Percentiles rank a stretch among this genome's conserved stretches.
Conservation (phyloP, 2,113 vertebrate genomes). For the Clupea harengus region DNA sequence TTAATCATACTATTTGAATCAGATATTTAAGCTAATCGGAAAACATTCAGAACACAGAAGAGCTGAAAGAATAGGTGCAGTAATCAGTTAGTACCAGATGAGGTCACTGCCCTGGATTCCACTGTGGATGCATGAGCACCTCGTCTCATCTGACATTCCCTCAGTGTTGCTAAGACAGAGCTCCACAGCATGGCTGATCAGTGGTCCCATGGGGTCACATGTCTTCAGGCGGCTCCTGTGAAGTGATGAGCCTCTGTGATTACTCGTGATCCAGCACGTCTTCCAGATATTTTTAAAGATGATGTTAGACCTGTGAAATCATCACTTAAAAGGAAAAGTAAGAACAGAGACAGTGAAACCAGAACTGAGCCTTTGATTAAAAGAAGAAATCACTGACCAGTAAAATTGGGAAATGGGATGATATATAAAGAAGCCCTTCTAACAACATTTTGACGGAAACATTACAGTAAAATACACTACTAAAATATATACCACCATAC, state of each 20-base stretch:
- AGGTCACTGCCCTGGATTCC: neutral
- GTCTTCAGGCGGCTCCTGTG: constrained; percentile 58
- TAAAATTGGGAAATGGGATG: neutral
- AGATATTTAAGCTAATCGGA: neutral
- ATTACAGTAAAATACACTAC: neutral
- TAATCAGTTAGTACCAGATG: neutral
- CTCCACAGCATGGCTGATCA: constrained; percentile 50
- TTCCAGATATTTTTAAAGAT: constrained; percentile 68
- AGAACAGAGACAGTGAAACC: neutral
- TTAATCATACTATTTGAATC: neutral
- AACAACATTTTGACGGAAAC: neutral
- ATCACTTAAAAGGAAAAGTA: constrained; percentile 25
- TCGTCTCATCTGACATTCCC: constrained; percentile 56
- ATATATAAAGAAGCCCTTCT: neutral
- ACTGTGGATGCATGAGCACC: neutral
- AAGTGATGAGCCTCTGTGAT: constrained; percentile 60
- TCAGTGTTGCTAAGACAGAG: constrained; percentile 33
- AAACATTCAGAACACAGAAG: too few species aligned
- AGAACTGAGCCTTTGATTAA: neutral
- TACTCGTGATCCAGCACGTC: constrained; percentile 59
- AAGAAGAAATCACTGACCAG: neutral
- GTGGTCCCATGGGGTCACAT: constrained; percentile 63
- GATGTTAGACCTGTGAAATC: constrained; percentile 69
- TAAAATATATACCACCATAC: neutral
- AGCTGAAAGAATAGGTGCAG: neutral